Percentiles rank a stretch among this genome's conserved stretches.
Evolutionary conservation across 2,888 invertebrate genomes (phyloP).

Genomic region (Calameuta pallipes): DNA sequence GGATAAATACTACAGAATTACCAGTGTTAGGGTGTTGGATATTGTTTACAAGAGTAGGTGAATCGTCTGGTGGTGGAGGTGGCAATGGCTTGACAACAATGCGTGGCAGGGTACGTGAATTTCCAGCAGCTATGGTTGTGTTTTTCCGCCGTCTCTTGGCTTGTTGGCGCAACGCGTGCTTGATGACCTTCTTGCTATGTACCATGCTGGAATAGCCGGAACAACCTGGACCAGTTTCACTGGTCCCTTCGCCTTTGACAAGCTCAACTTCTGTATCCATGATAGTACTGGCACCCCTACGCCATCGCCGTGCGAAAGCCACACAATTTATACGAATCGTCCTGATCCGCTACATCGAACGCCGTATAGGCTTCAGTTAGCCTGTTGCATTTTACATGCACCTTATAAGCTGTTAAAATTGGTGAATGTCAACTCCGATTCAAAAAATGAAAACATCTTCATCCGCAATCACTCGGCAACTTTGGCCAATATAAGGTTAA

Average conservation of each 20-base stretch:
- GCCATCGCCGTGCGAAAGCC: constrained; percentile 14
- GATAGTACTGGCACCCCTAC: constrained; percentile 9
- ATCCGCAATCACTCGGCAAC: constrained; percentile 2
- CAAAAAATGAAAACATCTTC: constrained; percentile 39
- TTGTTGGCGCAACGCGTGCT: constrained; percentile 81
- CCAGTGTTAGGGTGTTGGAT: constrained; percentile 52
- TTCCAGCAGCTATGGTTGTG: constrained; percentile 75
- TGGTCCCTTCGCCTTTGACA: constrained; percentile 52
- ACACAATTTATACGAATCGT: constrained; percentile 7
- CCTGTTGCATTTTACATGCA: constrained; percentile 21
- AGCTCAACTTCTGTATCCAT: constrained; percentile 60
- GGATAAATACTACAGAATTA: constrained; percentile 28
- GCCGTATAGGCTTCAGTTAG: constrained; percentile 13
- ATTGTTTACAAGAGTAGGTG: constrained; percentile 43
- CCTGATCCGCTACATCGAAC: constrained; percentile 19
- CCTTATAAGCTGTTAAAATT: constrained; percentile 25
- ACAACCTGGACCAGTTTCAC: constrained; percentile 56
- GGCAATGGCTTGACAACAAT: constrained; percentile 86
- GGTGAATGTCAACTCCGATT: constrained; percentile 29
- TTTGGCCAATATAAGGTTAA: constrained; percentile 1
- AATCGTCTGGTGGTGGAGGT: constrained; percentile 72
- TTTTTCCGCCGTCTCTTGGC: constrained; percentile 85
- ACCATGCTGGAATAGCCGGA: constrained; percentile 61
- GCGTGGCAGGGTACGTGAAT: constrained; percentile 77
- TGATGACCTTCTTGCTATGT: constrained; percentile 76